These are phyloP conservation scores for Cephus pygmeus DNA, from an alignment of 2,888 invertebrate species.

Conservation along the genomic window DNA sequence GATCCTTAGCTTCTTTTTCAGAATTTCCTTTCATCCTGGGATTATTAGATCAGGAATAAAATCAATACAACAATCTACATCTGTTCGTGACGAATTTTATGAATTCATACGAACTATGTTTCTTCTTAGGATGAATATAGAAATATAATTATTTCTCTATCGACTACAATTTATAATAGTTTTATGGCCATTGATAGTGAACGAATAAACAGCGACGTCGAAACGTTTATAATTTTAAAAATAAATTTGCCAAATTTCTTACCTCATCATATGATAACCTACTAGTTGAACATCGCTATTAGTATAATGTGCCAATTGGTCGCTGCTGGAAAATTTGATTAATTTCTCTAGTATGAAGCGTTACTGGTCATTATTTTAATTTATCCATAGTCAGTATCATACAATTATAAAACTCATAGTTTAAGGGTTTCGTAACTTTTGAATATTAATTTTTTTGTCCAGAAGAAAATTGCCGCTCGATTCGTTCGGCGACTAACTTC, in stretches of 20 bases:
- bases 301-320: background rate
- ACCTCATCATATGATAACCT: background rate
- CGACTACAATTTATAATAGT: background rate
- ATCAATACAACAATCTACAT: background rate
- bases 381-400: background rate
- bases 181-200: background rate
- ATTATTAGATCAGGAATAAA: background rate
- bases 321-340: background rate
- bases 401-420: background rate
- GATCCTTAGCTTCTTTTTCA: constrained; percentile 15
- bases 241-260: background rate
- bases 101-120: constrained; percentile 7
- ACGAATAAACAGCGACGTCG: background rate
- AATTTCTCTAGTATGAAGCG: background rate
- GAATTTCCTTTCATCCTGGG: constrained; percentile 8
- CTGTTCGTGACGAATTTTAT: background rate
- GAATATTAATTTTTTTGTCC: background rate
- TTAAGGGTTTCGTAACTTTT: background rate
- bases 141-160: background rate
- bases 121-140: constrained; percentile 13
- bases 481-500: background rate
- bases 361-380: background rate
- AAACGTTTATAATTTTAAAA: background rate
- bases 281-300: background rate
- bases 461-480: background rate